phyloP scores from a whole-genome alignment of 2,797 vertebrate species.

The Diplodus sargus region DNA sequence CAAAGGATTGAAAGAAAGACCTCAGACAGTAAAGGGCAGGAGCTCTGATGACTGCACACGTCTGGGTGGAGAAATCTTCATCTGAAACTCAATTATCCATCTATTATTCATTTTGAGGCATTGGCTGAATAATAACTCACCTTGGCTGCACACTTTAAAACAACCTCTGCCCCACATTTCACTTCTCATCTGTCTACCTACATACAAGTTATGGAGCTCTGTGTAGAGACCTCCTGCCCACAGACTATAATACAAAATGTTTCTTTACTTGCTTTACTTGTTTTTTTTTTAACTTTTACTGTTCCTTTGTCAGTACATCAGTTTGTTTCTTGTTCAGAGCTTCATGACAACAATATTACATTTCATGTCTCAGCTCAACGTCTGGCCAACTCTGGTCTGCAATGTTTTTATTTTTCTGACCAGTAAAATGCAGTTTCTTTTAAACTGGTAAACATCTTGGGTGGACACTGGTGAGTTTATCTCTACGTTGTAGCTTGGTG shows the following conservation, averaged over 20 bases:
- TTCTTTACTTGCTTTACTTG: too few relatives aligned
- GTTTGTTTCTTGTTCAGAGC: neutral
- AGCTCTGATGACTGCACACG: neutral
- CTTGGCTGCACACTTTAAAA: neutral
- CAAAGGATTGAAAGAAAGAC: neutral
- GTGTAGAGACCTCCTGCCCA: too few relatives aligned
- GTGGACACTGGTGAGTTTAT: constrained; percentile 14
- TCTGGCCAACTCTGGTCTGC: neutral
- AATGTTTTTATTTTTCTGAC: neutral
- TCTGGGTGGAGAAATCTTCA: neutral
- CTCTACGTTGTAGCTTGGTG: constrained; percentile 7
- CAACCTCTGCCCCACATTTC: too few relatives aligned
- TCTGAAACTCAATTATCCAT: neutral
- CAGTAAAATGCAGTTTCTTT: neutral
- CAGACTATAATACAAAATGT: too few relatives aligned
- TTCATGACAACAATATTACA: constrained; percentile 16
- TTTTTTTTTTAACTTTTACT: too few relatives aligned
- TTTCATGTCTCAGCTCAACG: neutral
- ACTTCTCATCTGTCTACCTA: too few relatives aligned
- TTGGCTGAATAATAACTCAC: neutral
- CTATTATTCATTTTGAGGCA: neutral
- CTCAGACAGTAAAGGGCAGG: neutral
- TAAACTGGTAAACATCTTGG: neutral
- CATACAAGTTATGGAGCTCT: too few relatives aligned
- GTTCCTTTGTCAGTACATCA: neutral